Base-by-base conservation (phyloP, 64 coral and sea anemone genomes). In the Orbicella faveolata region DNA sequence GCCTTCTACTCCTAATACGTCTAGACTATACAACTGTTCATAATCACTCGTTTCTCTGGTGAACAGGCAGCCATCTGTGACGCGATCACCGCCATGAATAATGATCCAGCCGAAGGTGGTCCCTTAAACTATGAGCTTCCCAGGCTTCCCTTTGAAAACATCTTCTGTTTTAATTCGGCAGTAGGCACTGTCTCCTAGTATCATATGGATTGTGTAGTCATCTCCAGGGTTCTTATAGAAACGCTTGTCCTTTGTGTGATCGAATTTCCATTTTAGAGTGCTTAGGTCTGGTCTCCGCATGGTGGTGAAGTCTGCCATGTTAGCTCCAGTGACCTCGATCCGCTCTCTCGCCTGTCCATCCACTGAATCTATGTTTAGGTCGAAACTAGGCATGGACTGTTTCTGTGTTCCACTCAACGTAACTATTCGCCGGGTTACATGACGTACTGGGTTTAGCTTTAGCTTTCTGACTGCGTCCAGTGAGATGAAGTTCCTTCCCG, bases 41-140 rank as follows among this genome's bases (percentile, higher is more conserved):
- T 91, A 91, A 11, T 64, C 89, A 51, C 67, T 34, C 16, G 44
- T 19, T 33, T 91, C 65, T 83, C 73, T 80, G 35, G 66, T 75
- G 67, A 80, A 92, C 75, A 92, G 52, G 73, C 83, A 79, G 20
- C 63, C 34, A 44, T 20, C 36, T 20, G 55, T 87, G 35, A 39
- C 35, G 21, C 26, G 25, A 61, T 86, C 20, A 21, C 90, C 83
- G 55, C 90, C 90, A 64, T 92, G 90, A 51, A 92, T 87, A n/a
- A n/a, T n/a, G 20, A 92, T 75, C 90, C 90, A 92, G 35, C 90
- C 90, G 79, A 92, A 92, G 36, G 90, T 87, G 52, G 90, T 86
- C 12, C 74, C 82, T 51, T 92, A 74, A 8, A 87, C 90, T 87
- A 92, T 87, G 12, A 83, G 83, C 81, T 92, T 61, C 48, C 90